Base-by-base conservation (phyloP, 2,113 vertebrate genomes). In the Eclectus roratus region DNA sequence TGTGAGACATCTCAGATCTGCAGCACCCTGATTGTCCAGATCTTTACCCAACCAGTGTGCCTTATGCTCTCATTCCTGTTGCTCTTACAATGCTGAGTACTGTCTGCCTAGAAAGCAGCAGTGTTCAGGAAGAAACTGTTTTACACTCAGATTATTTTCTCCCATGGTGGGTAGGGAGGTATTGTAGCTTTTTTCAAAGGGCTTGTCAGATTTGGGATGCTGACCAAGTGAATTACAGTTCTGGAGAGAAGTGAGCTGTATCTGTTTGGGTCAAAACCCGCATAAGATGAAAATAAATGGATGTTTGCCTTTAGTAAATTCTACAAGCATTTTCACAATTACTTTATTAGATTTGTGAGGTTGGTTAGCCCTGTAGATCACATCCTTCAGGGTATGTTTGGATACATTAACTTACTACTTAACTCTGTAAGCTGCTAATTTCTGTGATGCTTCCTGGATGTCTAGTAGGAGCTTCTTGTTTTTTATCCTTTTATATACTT, bases 101-200 rank as follows among this genome's bases (percentile, higher is more conserved):
- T 50, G 16, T 27, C 41, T 88, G 33, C 17, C 29, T 83, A n/a
- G 76, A 80, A 93, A 55, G 20, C 35, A 78, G 1, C 31, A 60
- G 33, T 33, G 66, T 44, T 93, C 31, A 49, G 29, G 24, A 84
- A 82, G 15, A 73, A 35, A 12, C 35, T 68, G 20, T 20, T 56
- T 68, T 74, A 31, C 8, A 7, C 72, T 18, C 5, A n/a, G 3
- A 0, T 90, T 73, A 29, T 27, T 50, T 74, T 50, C 39, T 72
- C 1, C 28, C 3, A 5, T 15, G 8, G 28, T 73, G 33, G 9
- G 3, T 0, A n/a, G 52, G 7, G 3, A 2, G 13, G 61, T 80
- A 68, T 56, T 44, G 14, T 65, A 24, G 23, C 6, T 87, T 91
- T 79, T 39, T 76, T 25, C 13, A 29, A 39, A 82, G n/a, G 18